These are phyloP conservation scores for Limnodromus scolopaceus DNA, from an alignment of 2,797 vertebrate species.

Conservation along the genomic window DNA sequence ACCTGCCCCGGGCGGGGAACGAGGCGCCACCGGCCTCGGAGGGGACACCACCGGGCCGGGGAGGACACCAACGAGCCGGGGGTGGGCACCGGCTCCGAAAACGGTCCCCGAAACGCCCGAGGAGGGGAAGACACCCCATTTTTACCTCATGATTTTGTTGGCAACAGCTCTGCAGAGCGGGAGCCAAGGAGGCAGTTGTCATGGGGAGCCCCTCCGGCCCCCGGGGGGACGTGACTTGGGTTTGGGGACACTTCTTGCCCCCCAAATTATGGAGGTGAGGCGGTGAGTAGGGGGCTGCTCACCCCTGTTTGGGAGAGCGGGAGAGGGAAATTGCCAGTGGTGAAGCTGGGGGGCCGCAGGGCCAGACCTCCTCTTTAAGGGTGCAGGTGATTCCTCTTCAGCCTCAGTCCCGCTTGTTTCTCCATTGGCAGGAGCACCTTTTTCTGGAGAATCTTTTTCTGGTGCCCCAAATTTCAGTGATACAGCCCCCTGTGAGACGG, in stretches of 20 bases:
- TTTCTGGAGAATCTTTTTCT: neutral
- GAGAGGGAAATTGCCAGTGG: neutral
- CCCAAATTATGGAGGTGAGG: neutral
- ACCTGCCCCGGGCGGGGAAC: neutral
- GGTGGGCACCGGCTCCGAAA: neutral
- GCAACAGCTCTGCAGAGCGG: neutral
- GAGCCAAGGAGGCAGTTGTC: neutral
- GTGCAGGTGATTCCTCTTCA: no score
- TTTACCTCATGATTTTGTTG: neutral
- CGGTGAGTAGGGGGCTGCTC: neutral
- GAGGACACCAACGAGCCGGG: neutral
- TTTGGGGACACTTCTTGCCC: neutral
- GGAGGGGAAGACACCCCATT: neutral
- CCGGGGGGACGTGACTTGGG: neutral
- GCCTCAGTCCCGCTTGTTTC: accelerated
- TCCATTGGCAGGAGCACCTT: neutral
- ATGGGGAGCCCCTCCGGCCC: neutral
- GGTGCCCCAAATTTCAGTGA: accelerated
- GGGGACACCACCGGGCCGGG: neutral
- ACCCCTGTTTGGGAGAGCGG: accelerated
- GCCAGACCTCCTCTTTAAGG: no score
- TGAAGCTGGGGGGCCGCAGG: accelerated
- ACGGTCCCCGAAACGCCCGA: no score
- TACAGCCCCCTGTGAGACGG: accelerated
- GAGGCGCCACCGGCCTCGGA: neutral